Conservation (phyloP, 2,113 vertebrate genomes). For the Crypturellus undulatus region DNA sequence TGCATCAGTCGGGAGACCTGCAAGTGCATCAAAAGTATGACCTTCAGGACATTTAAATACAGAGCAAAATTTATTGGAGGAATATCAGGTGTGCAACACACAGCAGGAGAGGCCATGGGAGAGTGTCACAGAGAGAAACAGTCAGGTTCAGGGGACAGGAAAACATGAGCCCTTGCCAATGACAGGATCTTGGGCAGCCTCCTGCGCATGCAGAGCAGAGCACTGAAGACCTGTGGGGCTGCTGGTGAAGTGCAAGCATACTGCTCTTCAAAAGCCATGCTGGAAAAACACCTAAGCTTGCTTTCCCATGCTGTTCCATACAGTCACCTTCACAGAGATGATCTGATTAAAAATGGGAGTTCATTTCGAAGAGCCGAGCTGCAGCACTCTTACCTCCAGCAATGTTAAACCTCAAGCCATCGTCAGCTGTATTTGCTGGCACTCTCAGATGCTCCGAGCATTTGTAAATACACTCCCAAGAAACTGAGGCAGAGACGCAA, state of each 20-base stretch:
- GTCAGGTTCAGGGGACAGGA: neutral
- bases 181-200: neutral
- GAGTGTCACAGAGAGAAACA: neutral
- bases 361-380: neutral
- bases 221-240: neutral
- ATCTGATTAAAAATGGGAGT: neutral
- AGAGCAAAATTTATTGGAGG: neutral
- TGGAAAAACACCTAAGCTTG: neutral
- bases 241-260: neutral
- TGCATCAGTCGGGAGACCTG: neutral
- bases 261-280: neutral
- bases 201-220: neutral
- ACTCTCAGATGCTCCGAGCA: neutral
- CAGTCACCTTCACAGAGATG: neutral
- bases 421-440: neutral
- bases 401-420: neutral
- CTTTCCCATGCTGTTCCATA: neutral
- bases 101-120: neutral
- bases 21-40: neutral
- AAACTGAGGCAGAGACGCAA: neutral
- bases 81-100: neutral
- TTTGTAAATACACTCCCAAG: neutral
- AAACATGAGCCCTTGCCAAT: neutral
- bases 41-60: fast-evolving
- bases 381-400: neutral